These are phyloP conservation scores for Acrocephalus kingi DNA, from an alignment of 2,113 vertebrate genomes.

Conservation along the genomic window DNA sequence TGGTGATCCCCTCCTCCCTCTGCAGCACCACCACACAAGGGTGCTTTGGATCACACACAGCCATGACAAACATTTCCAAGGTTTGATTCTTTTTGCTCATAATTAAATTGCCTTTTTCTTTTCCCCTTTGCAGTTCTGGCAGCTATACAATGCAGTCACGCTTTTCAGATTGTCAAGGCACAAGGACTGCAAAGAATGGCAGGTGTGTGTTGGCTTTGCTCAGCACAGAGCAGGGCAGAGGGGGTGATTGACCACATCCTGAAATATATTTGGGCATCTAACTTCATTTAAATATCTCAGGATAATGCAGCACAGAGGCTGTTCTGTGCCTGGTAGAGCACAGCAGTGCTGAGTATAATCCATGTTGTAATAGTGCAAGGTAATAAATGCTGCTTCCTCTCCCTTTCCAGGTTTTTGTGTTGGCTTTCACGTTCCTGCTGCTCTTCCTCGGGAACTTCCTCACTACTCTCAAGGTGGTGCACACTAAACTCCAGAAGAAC, in stretches of 20 bases:
- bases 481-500: slow-evolving; percentile 91
- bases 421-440: slow-evolving; percentile 91
- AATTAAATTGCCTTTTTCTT: neutral
- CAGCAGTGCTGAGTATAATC: neutral
- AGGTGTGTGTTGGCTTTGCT: slow-evolving; percentile 77
- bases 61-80: neutral
- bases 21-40: neutral
- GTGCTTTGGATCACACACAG: neutral
- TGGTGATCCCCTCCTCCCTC: neutral
- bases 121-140: slow-evolving; percentile 87
- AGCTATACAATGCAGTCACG: slow-evolving; percentile 92
- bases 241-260: neutral
- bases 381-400: neutral
- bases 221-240: neutral
- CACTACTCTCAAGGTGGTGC: slow-evolving; percentile 94
- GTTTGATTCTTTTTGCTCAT: neutral
- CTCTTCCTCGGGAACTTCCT: slow-evolving; percentile 98
- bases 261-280: neutral
- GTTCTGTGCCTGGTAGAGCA: neutral
- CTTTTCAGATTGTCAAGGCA: slow-evolving; percentile 88
- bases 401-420: slow-evolving; percentile 84
- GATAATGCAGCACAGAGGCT: neutral
- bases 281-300: neutral
- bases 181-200: slow-evolving; percentile 95
- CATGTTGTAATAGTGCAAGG: neutral